Evolutionary conservation across 1,140 invertebrate species (phyloP).

Genomic region (Caligus rogercresseyi): DNA sequence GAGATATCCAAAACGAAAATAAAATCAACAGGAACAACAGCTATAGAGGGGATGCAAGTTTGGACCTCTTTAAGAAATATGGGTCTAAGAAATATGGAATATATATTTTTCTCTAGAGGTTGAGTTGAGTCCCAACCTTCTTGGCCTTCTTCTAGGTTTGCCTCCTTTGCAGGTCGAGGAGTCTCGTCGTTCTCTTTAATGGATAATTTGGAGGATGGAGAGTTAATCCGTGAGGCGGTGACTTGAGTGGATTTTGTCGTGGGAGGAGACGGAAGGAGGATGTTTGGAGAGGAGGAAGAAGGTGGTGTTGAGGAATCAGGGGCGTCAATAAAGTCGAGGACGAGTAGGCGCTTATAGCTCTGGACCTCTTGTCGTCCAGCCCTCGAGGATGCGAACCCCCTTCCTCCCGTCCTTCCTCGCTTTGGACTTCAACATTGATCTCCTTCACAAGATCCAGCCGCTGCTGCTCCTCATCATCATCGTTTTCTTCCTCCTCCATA

Average conservation of each 20-base stretch:
- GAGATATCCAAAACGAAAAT: too few species aligned
- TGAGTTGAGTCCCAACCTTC: too few species aligned
- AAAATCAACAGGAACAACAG: too few species aligned
- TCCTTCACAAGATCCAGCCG: background rate
- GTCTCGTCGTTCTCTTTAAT: background rate
- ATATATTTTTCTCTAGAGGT: too few species aligned
- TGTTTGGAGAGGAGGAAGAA: background rate
- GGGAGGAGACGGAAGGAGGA: background rate
- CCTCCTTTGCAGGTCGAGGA: too few species aligned
- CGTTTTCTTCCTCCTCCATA: too few species aligned
- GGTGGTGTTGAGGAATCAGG: background rate
- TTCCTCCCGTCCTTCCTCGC: background rate
- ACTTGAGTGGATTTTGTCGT: background rate
- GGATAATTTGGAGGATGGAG: background rate
- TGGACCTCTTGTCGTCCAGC: background rate
- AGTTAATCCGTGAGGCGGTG: too few species aligned
- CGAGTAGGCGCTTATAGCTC: background rate
- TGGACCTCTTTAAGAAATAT: too few species aligned
- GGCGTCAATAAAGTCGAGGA: background rate
- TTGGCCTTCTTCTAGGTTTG: background rate
- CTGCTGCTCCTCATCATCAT: too few species aligned
- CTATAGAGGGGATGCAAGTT: too few species aligned
- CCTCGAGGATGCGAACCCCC: too few species aligned
- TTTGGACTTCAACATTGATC: background rate
- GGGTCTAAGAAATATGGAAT: too few species aligned